These are phyloP conservation scores for Oncorhynchus keta DNA, from an alignment of 2,113 vertebrate species.

Conservation along the genomic window DNA sequence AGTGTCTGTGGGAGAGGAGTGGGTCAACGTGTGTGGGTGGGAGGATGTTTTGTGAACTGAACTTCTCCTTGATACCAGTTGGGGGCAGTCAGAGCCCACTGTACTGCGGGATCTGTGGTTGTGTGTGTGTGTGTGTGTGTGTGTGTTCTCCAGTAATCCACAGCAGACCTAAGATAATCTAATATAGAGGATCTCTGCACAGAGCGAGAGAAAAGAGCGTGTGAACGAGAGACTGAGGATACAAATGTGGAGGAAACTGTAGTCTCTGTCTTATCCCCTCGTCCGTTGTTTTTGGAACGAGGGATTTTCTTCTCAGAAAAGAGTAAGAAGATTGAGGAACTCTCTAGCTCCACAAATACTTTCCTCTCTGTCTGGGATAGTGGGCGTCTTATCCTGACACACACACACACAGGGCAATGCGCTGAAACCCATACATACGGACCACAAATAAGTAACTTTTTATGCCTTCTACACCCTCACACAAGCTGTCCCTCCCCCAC, in stretches of 20 bases:
- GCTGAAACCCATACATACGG: constrained; percentile 26
- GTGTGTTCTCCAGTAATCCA: not conserved
- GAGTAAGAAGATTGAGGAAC: constrained; percentile 11
- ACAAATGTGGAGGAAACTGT: not conserved
- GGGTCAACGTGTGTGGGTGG: not conserved
- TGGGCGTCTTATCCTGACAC: constrained; percentile 18
- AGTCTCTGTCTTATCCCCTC: constrained; percentile 7
- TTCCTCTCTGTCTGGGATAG: constrained; percentile 14
- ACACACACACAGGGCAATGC: constrained; percentile 15
- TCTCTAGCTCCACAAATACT: constrained; percentile 43
- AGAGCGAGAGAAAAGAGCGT: constrained; percentile 1
- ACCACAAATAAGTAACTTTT: not conserved
- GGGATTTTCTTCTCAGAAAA: constrained; percentile 34
- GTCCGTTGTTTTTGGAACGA: constrained; percentile 18
- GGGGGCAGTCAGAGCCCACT: constrained; percentile 70
- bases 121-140: not conserved
- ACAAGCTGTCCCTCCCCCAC: not conserved
- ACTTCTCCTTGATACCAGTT: constrained; percentile 60
- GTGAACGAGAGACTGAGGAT: not conserved
- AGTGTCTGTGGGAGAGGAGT: not conserved
- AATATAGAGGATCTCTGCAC: constrained; percentile 54
- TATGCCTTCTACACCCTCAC: not conserved
- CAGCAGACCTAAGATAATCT: constrained; percentile 53
- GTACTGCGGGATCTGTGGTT: constrained; percentile 13
- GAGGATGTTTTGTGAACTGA: constrained; percentile 21